Base-by-base conservation (phyloP, 2,113 vertebrate genomes). In the Trinectes maculatus region DNA sequence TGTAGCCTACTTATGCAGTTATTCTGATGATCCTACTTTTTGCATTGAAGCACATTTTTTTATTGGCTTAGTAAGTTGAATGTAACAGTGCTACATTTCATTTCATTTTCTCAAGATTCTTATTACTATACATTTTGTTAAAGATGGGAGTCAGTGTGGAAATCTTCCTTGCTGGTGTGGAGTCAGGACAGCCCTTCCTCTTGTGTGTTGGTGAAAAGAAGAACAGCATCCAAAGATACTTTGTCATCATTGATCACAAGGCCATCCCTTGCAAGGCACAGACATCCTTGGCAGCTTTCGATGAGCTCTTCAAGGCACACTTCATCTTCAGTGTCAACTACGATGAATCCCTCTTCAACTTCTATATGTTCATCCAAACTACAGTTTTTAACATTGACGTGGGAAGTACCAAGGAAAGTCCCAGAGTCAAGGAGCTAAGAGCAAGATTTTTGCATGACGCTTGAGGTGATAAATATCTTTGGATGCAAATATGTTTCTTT, bases 241-340 rank as follows among this genome's bases (percentile, higher is more conserved):
- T 42, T 7, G 9, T 64, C 43, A 34, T 57, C 43, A 21, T n/a
- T 31, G 59, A 72, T 1, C 31, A 72, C 1, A 56, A 57, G 26
- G 22, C 34, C 24, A 42, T 63, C 37, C 67, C 56, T 26, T 61
- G 56, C 48, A 53, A 60, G 37, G 28, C 57, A 37, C 68, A 61
- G 48, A 53, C 47, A 18, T 60, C 59, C 12, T 2, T 72, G 18
- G 51, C 69, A 28, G 69, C 40, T 47, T 55, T 62, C 1, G 24
- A 62, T 13, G 24, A 49, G 26, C 70, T 72, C 25, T 57, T 73
- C 52, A 73, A n/a, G n/a, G n/a, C n/a, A n/a, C n/a, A n/a, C n/a
- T n/a, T n/a, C n/a, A n/a, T n/a, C n/a, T n/a, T n/a, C 44, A 51
- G 52, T 34, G 26, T 58, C 10, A 49, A 11, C 26, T 73, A 65